These are phyloP conservation scores for Apolygus lucorum DNA, from an alignment of 1,140 invertebrate genomes.

Conservation along the genomic window DNA sequence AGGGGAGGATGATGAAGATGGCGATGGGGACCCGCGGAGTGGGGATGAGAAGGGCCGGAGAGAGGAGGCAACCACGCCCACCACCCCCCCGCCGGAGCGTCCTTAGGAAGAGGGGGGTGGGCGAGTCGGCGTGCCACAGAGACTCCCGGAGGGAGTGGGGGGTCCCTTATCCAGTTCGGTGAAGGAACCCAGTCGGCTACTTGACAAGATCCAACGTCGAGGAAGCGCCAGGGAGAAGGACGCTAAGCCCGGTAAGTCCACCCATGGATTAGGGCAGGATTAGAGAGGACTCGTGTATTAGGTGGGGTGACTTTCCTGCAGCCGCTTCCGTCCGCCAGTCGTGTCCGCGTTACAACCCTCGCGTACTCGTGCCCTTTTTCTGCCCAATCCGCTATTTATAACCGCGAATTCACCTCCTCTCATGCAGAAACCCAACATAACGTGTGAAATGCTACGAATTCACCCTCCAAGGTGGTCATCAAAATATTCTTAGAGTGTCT, in stretches of 20 bases:
- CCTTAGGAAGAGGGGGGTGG: not conserved
- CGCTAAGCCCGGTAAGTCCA: slow-evolving; percentile 14
- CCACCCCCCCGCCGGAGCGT: not conserved
- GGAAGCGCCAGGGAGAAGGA: not conserved
- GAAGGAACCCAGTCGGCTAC: slow-evolving; percentile 13
- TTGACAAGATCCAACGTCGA: slow-evolving; percentile 1
- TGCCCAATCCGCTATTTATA: too few relatives aligned
- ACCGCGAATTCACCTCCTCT: not conserved
- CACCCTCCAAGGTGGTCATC: too few relatives aligned
- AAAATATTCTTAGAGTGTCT: too few relatives aligned
- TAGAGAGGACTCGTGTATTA: not conserved
- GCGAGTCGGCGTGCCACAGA: not conserved
- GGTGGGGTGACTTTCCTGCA: slow-evolving; percentile 1
- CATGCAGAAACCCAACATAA: not conserved
- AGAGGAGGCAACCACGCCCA: not conserved
- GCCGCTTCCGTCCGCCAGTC: not conserved
- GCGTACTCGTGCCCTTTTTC: too few relatives aligned
- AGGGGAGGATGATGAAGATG: not conserved
- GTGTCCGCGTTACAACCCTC: too few relatives aligned
- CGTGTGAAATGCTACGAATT: too few relatives aligned
- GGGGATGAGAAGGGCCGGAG: not conserved
- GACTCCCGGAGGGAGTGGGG: not conserved
- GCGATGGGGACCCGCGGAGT: not conserved
- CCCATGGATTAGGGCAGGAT: slow-evolving; percentile 1
- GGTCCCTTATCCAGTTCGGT: not conserved